Evolutionary conservation across 2,113 vertebrate genomes (phyloP).

Genomic region (Gymnarchus niloticus): DNA sequence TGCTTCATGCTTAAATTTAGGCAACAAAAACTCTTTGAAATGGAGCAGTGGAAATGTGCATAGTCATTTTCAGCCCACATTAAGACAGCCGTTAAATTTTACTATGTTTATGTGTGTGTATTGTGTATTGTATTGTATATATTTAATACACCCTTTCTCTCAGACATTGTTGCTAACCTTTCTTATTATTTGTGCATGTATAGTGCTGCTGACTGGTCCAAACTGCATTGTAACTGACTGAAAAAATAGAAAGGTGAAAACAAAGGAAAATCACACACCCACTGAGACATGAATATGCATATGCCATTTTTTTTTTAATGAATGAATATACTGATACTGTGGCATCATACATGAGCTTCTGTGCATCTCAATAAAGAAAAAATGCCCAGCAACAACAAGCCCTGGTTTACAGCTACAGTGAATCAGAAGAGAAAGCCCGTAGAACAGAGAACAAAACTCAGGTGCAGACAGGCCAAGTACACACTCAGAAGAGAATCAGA

Average conservation of each 20-base stretch:
- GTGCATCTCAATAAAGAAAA: no score
- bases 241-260: neutral
- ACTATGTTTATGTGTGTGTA: neutral
- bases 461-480: no score
- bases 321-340: no score
- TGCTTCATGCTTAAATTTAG: neutral
- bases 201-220: neutral
- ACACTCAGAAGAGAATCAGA: no score
- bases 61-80: neutral
- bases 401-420: no score
- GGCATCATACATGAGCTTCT: no score
- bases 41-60: neutral
- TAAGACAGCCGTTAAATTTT: neutral
- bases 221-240: no score
- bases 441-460: no score
- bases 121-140: neutral
- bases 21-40: neutral
- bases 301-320: neutral
- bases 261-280: no score
- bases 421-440: no score
- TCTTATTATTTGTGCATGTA: neutral
- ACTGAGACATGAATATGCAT: neutral
- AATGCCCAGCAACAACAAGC: no score
- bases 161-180: neutral
- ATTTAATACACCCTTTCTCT: neutral